Base-by-base conservation (phyloP, 2,888 invertebrate genomes). In the Alsophila aescularia region DNA sequence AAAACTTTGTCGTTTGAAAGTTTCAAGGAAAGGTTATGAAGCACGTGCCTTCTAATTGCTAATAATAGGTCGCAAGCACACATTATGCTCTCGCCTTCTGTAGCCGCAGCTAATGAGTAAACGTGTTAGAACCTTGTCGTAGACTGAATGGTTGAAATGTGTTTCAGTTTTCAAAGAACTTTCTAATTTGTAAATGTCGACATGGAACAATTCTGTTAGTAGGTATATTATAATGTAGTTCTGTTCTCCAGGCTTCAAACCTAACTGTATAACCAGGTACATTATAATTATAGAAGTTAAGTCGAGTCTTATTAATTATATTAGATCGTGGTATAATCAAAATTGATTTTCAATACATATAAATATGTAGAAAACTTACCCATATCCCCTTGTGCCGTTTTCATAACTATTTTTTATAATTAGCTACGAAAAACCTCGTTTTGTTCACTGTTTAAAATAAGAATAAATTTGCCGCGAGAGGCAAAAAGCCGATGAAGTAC, bases 41-140 rank as follows among this genome's bases (percentile, higher is more conserved):
- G 84, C 90, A 87, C 90, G 87, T 85, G 89, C 81, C 80, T 78
- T 74, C 81, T 83, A 90, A 90, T 90, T 90, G 84, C 81, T 70
- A 73, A 79, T 79, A 86, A 90, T 48, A 91, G 90, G 90, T 90
- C 90, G 88, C 86, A 77, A 74, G 85, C 80, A 82, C 90, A 91
- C 90, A 90, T 91, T 90, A 90, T 88, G 77, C 67, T 32, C 72
- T 72, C 63, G 68, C 72, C 69, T 60, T 64, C 67, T 70, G 32
- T 29, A 34, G 43, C 14, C 12, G n/a, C 62, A 42, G 57, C 51
- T 43, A 58, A 39, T 13, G 16, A 9, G 8, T 10, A 24, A 10
- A 21, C 9, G 1, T 4, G 9, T 16, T 27, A 29, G 12, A n/a
- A 18, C 45, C 40, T 41, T 52, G 29, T 52, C 45, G 7, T 0